Base-by-base conservation (phyloP, 2,888 invertebrate genomes). In the Reticulitermes lucifugus region DNA sequence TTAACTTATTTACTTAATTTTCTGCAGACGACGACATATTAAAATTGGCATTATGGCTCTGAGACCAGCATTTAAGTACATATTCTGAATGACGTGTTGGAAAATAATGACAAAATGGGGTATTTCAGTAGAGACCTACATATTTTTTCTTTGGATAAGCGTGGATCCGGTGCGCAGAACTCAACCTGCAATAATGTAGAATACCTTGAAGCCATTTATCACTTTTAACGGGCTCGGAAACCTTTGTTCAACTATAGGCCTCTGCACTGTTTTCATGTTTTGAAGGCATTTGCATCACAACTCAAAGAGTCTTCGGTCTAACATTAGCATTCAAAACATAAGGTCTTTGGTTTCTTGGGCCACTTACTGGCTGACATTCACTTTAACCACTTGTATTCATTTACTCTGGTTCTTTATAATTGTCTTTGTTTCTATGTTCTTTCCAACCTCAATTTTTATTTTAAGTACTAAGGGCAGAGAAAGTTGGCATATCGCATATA, bases 401-500 rank as follows among this genome's bases (percentile, higher is more conserved):
- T 65, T 25, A 12, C 65, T 7, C n/a, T 65, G 65, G n/a, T 25
- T 65, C 65, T 65, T 60, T 60, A 7, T 12, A 60, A 21, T 60
- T 60, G 6, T n/a, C 18, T 35, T 35, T 35, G 35, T 35, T 35
- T 35, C 35, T 46, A 1, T 55, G 18, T 25, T 65, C 6, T 65
- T 65, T 65, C 25, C 60, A 60, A 22, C 12, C 6, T n/a, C 60
- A 7, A 2, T 21, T 60, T 60, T n/a, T 65, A 21, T 25, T 65
- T 9, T n/a, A 21, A 22, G n/a, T n/a, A 25, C 7, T 25, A 12
- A 4, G 1, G 6, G 25, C 65, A n/a, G 46, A n/a, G 4, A 43
- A 70, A n/a, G 12, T 65, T 43, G 21, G 65, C 22, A 43, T 65
- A 65, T 65, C 60, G 65, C 81, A 12, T 81, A 60, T 81, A 81